Conservation (phyloP, 1,140 invertebrate species). For the Cherax destructor region DNA sequence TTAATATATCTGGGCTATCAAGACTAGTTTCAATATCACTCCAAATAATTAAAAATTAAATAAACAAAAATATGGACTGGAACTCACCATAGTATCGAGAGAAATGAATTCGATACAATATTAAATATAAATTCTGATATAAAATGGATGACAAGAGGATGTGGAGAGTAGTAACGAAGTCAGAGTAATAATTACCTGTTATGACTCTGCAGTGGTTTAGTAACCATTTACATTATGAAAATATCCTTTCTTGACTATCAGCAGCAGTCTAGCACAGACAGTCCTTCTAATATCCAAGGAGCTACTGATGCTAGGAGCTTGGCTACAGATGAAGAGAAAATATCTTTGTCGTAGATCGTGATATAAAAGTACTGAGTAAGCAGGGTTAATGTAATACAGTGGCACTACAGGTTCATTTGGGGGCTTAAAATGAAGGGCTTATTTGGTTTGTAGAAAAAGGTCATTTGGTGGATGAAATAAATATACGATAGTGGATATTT, state of each 20-base stretch:
- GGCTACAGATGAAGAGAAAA: not conserved
- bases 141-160: not conserved
- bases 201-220: not conserved
- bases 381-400: not conserved
- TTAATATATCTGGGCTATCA: too few relatives aligned
- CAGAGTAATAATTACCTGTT: not conserved
- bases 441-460: not conserved
- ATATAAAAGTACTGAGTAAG: not conserved
- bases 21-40: not conserved
- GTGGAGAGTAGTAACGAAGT: not conserved
- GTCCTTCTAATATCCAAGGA: not conserved
- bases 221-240: slow-evolving; percentile 8
- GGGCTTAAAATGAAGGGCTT: too few relatives aligned
- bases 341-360: not conserved
- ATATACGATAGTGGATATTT: not conserved
- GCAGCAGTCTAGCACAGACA: not conserved
- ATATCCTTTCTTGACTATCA: slow-evolving; percentile 15
- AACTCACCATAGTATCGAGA: not conserved
- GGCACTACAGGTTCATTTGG: too few relatives aligned
- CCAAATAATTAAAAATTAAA: not conserved
- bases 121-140: not conserved
- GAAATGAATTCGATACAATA: not conserved
- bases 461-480: not conserved
- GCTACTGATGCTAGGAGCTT: not conserved
- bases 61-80: not conserved